Conservation (phyloP, 2,888 invertebrate species). For the Pyrrhia umbra region DNA sequence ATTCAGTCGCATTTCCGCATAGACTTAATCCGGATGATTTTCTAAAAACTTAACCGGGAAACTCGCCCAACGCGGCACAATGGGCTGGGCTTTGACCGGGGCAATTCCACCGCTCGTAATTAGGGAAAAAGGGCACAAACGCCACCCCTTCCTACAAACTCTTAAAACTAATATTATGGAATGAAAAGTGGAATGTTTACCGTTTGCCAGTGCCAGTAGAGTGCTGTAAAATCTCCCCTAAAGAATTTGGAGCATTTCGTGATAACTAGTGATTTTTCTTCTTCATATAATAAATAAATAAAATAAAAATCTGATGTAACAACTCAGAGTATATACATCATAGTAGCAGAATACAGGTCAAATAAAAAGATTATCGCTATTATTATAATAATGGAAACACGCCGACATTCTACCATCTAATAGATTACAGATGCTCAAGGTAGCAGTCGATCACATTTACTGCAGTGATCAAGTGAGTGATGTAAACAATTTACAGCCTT, state of each 20-base stretch:
- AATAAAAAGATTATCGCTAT: neutral
- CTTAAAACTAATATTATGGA: slow-evolving; percentile 15
- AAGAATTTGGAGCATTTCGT: slow-evolving; percentile 1
- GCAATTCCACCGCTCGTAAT: slow-evolving; percentile 23
- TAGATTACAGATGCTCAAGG: slow-evolving; percentile 40
- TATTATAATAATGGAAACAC: slow-evolving; percentile 3
- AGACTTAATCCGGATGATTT: slow-evolving; percentile 20
- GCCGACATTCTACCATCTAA: slow-evolving; percentile 8
- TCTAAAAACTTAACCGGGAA: slow-evolving; percentile 8
- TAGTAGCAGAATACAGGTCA: neutral
- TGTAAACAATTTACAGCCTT: slow-evolving; percentile 42
- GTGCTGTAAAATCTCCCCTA: slow-evolving; percentile 12
- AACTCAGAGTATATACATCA: neutral
- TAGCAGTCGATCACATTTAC: slow-evolving; percentile 32
- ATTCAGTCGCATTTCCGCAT: slow-evolving; percentile 13
- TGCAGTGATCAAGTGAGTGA: slow-evolving; percentile 40
- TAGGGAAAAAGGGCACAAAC: slow-evolving; percentile 28
- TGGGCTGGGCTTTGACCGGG: slow-evolving; percentile 12
- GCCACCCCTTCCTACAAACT: slow-evolving; percentile 12
- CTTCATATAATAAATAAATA: neutral
- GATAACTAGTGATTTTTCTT: neutral
- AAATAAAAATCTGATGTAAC: too few species aligned
- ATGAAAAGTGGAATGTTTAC: slow-evolving; percentile 25
- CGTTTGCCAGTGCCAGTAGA: neutral
- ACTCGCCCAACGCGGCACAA: neutral